Base-by-base conservation (phyloP, 2,113 vertebrate species). In the Ariopsis seemanni region DNA sequence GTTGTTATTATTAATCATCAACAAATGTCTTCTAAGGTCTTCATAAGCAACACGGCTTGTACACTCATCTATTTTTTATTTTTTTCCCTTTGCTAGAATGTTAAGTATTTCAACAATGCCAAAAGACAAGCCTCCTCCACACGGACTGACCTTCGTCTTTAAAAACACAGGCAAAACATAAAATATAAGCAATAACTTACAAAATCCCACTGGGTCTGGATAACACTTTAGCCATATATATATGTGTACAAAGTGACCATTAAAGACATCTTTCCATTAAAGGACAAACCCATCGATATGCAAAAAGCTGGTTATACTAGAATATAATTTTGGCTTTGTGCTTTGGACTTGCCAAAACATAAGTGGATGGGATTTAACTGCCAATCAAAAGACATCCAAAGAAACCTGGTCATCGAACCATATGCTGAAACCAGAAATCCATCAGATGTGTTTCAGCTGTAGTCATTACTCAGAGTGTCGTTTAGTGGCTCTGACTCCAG, bases 91-190 rank as follows among this genome's bases (percentile, higher is more conserved):
- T 6, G 79, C 48, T 27, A 87, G 83, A 85, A 89, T 89, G 79
- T 75, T 9, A 91, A 79, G 63, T 58, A 91, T 91, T 87, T 74
- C 48, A 87, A 83, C 63, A 82, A 91, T 84, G 80, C 55, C 27
- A 9, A 85, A 82, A 85, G 11, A 71, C 18, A 25, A 77, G 30
- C 25, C 30, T 86, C 17, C 69, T 34, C 60, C 50, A 18, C 22
- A 58, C 18, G 15, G 18, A 20, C 65, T 89, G 86, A 84, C 63
- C 86, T 83, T 86, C 82, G 9, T 5, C 25, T 57, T 85, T 52
- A n/a, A 67, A 85, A 87, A 85, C 78, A 34, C 6, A 30, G 52
- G 14, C 81, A 80, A 52, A 60, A 89, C 83, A 55, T 9, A 25
- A 89, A 85, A 57, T 58, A 85, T 12, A 18, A 63, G n/a, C 12